Conservation (phyloP, 2,888 invertebrate species). For the Holacanthella duospinosa region DNA sequence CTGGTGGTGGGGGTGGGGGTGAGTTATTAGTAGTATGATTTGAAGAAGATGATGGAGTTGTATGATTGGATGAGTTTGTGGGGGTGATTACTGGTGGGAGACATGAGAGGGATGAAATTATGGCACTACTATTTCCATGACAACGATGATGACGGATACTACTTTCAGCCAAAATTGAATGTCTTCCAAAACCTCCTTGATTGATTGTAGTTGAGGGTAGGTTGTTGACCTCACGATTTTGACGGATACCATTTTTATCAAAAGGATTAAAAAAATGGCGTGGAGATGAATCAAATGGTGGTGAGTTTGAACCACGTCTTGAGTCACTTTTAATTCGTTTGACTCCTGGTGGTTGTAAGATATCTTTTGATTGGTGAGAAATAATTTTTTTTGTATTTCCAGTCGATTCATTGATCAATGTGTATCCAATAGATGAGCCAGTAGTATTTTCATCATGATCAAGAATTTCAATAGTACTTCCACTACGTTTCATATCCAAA, state of each 20-base stretch:
- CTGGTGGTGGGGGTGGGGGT: conserved; percentile 6
- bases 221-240: no score
- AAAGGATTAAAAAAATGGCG: background rate
- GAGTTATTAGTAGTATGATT: no score
- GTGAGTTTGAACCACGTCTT: background rate
- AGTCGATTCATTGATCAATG: background rate
- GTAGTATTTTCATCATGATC: no score
- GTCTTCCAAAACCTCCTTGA: background rate
- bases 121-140: background rate
- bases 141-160: background rate
- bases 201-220: no score
- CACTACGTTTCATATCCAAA: no score
- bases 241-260: no score
- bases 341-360: background rate
- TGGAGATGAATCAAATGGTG: background rate
- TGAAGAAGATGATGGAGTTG: background rate
- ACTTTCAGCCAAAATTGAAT: background rate
- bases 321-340: background rate
- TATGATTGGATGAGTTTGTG: background rate
- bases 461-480: no score
- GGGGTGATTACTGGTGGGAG: no score
- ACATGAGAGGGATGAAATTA: background rate
- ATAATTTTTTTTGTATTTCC: no score
- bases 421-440: no score
- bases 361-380: no score